phyloP scores from a whole-genome alignment of 2,888 invertebrate species.

The Allolobophora icterica region DNA sequence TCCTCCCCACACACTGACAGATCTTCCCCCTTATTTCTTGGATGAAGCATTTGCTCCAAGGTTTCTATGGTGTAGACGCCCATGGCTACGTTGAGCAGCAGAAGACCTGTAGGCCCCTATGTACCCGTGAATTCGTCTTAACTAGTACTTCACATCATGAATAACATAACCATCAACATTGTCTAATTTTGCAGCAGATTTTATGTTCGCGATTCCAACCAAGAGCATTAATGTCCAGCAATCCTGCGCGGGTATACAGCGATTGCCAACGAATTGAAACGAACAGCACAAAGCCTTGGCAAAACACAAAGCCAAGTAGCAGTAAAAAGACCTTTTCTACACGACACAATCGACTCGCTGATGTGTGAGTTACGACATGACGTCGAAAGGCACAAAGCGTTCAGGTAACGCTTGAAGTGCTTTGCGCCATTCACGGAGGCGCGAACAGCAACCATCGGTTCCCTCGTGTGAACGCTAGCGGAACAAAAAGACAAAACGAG shows the following conservation, averaged over 20 bases:
- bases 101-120: no score
- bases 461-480: background rate
- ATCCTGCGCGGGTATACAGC: background rate
- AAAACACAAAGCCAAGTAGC: background rate
- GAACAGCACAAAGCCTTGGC: background rate
- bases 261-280: background rate
- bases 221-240: background rate
- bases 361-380: background rate
- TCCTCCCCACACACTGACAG: no score
- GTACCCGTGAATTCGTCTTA: no score
- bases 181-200: background rate
- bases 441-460: background rate
- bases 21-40: no score
- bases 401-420: background rate
- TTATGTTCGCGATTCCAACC: background rate
- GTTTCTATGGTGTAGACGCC: no score
- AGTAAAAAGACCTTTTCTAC: background rate
- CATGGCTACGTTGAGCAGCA: no score
- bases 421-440: no score
- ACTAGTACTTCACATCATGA: background rate
- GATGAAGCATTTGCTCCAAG: no score
- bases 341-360: background rate
- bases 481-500: background rate
- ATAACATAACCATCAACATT: background rate
- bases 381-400: background rate